A percentile compares a stretch with the other conserved stretches of the same genome.
Evolutionary conservation across 2,113 vertebrate species (phyloP).

Genomic region (Prochilodus magdalenae): DNA sequence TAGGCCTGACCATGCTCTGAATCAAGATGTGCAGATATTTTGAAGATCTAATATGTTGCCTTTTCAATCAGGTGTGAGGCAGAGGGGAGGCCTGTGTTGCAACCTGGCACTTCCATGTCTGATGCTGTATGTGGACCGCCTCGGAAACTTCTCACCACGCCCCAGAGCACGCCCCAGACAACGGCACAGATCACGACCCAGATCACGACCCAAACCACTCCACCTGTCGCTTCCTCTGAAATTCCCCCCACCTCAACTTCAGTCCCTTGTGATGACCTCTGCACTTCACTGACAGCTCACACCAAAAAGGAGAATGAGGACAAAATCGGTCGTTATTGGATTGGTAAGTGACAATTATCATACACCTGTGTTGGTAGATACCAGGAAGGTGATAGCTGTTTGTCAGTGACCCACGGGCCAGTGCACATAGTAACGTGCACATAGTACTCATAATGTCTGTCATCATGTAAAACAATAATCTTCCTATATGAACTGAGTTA

Average conservation of each 20-base stretch:
- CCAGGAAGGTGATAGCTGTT: too few relatives aligned
- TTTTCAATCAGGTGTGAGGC: slow-evolving; percentile 9
- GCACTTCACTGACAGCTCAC: background rate
- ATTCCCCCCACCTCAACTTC: background rate
- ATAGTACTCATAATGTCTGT: background rate
- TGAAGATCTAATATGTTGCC: background rate
- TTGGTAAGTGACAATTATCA: slow-evolving; percentile 14
- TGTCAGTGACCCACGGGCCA: too few relatives aligned
- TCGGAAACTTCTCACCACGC: too few relatives aligned
- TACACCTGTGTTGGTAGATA: too few relatives aligned
- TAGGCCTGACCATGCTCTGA: too few relatives aligned
- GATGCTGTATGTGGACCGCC: background rate
- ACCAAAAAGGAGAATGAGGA: background rate
- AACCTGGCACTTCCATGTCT: background rate
- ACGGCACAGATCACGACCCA: accelerated
- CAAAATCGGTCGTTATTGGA: background rate
- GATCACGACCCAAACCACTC: background rate
- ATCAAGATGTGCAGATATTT: background rate
- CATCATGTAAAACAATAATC: too few relatives aligned
- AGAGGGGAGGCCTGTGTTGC: background rate
- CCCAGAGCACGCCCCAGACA: too few relatives aligned
- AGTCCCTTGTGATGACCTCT: too few relatives aligned
- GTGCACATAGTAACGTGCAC: too few relatives aligned
- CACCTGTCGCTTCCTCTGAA: background rate
- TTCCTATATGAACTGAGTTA: too few relatives aligned